phyloP scores from a whole-genome alignment of 2,113 vertebrate species.

The Ophiodon elongatus region DNA sequence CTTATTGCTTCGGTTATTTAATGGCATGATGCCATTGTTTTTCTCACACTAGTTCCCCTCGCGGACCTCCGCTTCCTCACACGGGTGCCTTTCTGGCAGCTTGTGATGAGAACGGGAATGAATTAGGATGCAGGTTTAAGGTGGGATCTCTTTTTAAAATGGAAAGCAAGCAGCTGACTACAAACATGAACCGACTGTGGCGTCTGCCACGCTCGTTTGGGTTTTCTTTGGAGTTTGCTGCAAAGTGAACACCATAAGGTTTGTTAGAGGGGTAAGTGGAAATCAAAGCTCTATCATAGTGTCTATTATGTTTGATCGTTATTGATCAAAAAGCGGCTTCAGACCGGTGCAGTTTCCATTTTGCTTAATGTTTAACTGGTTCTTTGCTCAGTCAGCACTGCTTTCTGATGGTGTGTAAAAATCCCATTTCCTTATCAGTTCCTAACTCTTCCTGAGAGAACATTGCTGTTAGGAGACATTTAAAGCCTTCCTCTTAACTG shows the following conservation, averaged over 20 bases:
- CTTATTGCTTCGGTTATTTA: not conserved
- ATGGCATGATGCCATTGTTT: not conserved
- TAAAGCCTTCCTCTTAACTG: slow-evolving; percentile 37
- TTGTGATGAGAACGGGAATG: not conserved
- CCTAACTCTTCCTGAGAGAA: slow-evolving; percentile 29
- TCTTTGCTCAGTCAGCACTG: slow-evolving; percentile 25
- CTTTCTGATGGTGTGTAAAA: slow-evolving; percentile 43
- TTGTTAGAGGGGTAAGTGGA: not conserved
- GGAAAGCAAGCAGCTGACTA: not conserved
- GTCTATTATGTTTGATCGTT: slow-evolving; percentile 3
- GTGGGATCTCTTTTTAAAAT: not conserved
- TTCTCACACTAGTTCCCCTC: not conserved
- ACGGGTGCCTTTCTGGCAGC: slow-evolving; percentile 8
- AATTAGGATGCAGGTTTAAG: slow-evolving; percentile 10
- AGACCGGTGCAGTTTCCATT: not conserved
- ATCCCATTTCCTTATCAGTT: slow-evolving; percentile 59
- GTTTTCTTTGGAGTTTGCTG: not conserved
- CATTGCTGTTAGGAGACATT: slow-evolving; percentile 38
- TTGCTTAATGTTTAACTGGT: slow-evolving; percentile 60
- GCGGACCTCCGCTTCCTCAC: not conserved
- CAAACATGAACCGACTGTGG: not conserved
- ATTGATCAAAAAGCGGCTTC: slow-evolving; percentile 6
- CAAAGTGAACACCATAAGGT: slow-evolving; percentile 11
- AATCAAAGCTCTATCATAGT: slow-evolving; percentile 12
- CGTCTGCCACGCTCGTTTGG: not conserved